Conservation (phyloP, 2,888 invertebrate genomes). For the Stramonita haemastoma region DNA sequence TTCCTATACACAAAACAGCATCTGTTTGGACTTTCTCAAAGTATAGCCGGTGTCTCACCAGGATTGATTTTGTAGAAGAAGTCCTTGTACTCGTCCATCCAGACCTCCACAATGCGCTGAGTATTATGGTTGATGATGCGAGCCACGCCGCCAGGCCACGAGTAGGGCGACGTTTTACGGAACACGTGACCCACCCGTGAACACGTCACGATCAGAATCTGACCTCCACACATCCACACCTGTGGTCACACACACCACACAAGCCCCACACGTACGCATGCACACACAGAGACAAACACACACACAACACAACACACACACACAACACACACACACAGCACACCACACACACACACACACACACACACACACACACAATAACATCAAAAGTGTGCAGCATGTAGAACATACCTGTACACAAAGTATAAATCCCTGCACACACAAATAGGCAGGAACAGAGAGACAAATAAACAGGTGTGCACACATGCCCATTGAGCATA, state of each 20-base stretch:
- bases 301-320: not conserved
- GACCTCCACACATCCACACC: slow-evolving; percentile 78
- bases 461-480: too few species aligned
- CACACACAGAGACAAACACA: not conserved
- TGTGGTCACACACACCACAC: slow-evolving; percentile 46
- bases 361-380: too few species aligned
- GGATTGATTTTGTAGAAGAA: slow-evolving; percentile 77
- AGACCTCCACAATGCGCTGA: slow-evolving; percentile 98
- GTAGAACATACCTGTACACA: too few species aligned
- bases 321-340: not conserved
- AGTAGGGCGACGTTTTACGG: slow-evolving; percentile 89
- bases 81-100: slow-evolving; percentile 99
- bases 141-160: slow-evolving; percentile 95
- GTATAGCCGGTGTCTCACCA: slow-evolving; percentile 58
- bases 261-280: not conserved
- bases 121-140: slow-evolving; percentile 96
- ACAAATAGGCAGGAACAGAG: too few species aligned
- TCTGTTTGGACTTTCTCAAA: too few species aligned
- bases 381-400: too few species aligned
- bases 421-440: too few species aligned
- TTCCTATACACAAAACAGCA: too few species aligned
- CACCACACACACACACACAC: not conserved
- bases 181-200: slow-evolving; percentile 78
- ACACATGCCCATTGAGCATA: too few species aligned
- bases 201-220: slow-evolving; percentile 76